Percentiles rank a stretch among this genome's conserved stretches.
Evolutionary conservation across 1,140 invertebrate genomes (phyloP).

Genomic region (Calephelis virginiensis): DNA sequence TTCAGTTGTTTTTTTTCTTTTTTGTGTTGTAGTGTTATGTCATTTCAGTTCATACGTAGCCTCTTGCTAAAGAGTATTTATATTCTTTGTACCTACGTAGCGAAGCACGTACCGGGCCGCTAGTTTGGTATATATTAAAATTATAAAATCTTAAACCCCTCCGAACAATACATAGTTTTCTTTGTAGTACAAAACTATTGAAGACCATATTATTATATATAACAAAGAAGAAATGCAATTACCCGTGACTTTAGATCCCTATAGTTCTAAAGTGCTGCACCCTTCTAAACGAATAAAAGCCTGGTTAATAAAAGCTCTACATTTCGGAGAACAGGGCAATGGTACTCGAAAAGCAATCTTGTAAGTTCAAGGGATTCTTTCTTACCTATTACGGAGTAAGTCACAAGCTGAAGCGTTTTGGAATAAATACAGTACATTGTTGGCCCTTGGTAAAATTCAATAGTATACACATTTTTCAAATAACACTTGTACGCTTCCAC

Average conservation of each 20-base stretch:
- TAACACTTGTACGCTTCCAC: no score
- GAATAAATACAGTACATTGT: neutral
- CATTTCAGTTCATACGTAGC: no score
- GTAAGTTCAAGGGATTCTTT: slow-evolving; percentile 51
- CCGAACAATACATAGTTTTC: neutral
- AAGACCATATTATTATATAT: slow-evolving; percentile 2
- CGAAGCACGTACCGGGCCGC: no score
- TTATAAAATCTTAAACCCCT: neutral
- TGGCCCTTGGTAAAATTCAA: no score
- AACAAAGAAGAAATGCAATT: slow-evolving; percentile 20
- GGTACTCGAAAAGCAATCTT: slow-evolving; percentile 70
- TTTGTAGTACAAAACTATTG: neutral
- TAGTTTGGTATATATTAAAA: neutral
- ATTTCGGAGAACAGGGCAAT: slow-evolving; percentile 60
- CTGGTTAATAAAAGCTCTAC: slow-evolving; percentile 61
- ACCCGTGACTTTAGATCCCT: slow-evolving; percentile 20
- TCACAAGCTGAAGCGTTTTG: slow-evolving; percentile 30
- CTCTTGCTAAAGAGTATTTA: no score
- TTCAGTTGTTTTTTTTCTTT: no score
- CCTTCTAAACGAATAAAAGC: slow-evolving; percentile 35
- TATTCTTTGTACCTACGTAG: no score
- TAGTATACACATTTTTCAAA: no score
- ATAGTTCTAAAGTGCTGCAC: slow-evolving; percentile 24
- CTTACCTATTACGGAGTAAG: slow-evolving; percentile 37
- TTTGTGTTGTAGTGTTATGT: no score